Evolutionary conservation across 2,888 invertebrate species (phyloP), one percentile per base, ranked within the genome.

Genomic region (Tryphoninae sp.): DNA sequence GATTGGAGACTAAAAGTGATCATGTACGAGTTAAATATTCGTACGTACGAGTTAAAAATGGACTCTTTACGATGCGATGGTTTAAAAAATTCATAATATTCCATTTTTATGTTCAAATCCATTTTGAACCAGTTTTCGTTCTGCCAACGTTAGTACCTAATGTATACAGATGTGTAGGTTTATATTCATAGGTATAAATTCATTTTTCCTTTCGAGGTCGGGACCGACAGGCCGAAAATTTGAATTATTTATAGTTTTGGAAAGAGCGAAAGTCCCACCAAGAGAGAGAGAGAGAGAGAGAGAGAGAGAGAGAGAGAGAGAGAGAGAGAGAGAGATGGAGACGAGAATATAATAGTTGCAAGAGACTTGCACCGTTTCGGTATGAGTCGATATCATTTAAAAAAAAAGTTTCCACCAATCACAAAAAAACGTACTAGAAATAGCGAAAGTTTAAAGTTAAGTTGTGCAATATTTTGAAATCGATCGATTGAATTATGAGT

Each of bases 171-270:
- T 64, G 22, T 64, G 2, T n/a, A 7, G 19, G 19, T 19, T 1
- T 22, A 19, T 62, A 13, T 22, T 49, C 23, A 11, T 69, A 26
- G 23, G 23, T 51, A 26, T 26, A 6, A 33, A 33, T 69, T 72
- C 49, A 19, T 16, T 61, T 73, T 42, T 42, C 61, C 23, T 19
- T 40, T 49, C 55, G 22, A 64, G 74, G 55, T 58, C 8, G 53
- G 55, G 68, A 68, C 49, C 53, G 81, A 79, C 80, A 80, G 84
- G 55, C 76, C 79, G 85, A 84, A 85, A 81, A 86, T 84, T 86
- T 88, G 88, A 88, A 88, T 88, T 88, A 87, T 87, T 88, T 87
- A 88, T 88, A 77, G 84, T 78, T 80, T 73, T 81, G 86, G 42
- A 59, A 26, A 61, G 68, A 61, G 68, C 68, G 81, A 87, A 86